Evolutionary conservation across 2,888 invertebrate genomes (phyloP), one percentile per base, ranked within the genome.

Genomic region (Lissonota sp.): DNA sequence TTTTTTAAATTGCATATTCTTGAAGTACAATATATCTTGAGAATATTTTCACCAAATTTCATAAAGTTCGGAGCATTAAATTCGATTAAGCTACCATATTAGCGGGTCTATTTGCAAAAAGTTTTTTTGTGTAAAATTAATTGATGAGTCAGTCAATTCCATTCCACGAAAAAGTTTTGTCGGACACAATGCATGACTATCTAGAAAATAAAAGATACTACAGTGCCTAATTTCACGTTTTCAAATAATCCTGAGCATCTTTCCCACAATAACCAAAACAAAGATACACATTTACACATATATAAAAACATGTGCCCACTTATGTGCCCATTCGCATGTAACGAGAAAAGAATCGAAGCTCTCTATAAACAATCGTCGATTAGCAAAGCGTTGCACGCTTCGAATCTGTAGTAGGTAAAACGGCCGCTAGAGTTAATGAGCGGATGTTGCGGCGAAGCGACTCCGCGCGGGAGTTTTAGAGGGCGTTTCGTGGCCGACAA

Each of bases 301-400:
- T 8, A 44, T 0, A 44, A 1, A 44, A 44, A 8, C 44, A 44
- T 10, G 10, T 2, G 10, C 7, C 7, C 6, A 10, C 44, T 44
- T 10, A 8, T 10, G 44, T 44, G 10, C 6, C 10, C 44, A 39
- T 53, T 44, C 37, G 60, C 12, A 26, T 12, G 53, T 14, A 53
- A 26, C 37, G 44, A 66, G 64, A 55, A 67, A 55, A 12, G 58
- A 40, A 40, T 7, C 37, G 42, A 14, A 6, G 42, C 16, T 67
- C 16, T 71, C 26, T 42, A 10, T 16, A 10, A 57, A 76, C 71
- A 64, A 81, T 81, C 77, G 69, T 60, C 64, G 70, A 81, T 81
- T 78, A 77, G 77, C 55, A 62, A 60, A 26, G 26, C 26, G 26
- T 2, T 26, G 26, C 26, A 3, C 26, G 26, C 26, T 26, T 1